phyloP scores from a whole-genome alignment of 2,113 vertebrate species.

The Platysternon megacephalum region DNA sequence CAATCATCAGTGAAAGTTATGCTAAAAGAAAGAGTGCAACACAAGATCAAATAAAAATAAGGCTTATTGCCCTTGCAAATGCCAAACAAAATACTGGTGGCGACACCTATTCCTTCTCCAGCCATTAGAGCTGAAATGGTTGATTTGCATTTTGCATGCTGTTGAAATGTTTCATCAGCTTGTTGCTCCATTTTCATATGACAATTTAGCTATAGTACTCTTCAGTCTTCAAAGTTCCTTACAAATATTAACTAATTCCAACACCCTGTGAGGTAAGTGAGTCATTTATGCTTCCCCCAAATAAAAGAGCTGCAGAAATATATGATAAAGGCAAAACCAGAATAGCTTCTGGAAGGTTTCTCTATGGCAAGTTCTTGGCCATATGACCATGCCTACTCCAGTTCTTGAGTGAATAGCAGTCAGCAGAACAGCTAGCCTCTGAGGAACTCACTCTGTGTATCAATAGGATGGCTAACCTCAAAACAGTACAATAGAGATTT shows the following conservation, averaged over 20 bases:
- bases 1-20: not conserved
- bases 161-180: slow-evolving; percentile 72
- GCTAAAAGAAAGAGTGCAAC: not conserved
- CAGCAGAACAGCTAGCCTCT: not conserved
- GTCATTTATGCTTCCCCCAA: not conserved
- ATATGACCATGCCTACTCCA: not conserved
- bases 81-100: not conserved
- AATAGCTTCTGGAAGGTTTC: not conserved
- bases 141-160: slow-evolving; percentile 40
- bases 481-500: slow-evolving; percentile 8
- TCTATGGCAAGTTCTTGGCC: not conserved
- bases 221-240: slow-evolving; percentile 53
- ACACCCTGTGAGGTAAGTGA: not conserved
- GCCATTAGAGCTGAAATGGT: not conserved
- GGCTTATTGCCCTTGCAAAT: not conserved
- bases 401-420: not conserved
- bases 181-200: slow-evolving; percentile 66
- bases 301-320: not conserved
- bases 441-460: not conserved
- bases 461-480: slow-evolving; percentile 27
- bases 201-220: slow-evolving; percentile 63
- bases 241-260: slow-evolving; percentile 36
- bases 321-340: not conserved
- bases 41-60: not conserved
- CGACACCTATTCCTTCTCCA: not conserved